Conservation (phyloP, 2,113 vertebrate species). For the Lasiurus cinereus region DNA sequence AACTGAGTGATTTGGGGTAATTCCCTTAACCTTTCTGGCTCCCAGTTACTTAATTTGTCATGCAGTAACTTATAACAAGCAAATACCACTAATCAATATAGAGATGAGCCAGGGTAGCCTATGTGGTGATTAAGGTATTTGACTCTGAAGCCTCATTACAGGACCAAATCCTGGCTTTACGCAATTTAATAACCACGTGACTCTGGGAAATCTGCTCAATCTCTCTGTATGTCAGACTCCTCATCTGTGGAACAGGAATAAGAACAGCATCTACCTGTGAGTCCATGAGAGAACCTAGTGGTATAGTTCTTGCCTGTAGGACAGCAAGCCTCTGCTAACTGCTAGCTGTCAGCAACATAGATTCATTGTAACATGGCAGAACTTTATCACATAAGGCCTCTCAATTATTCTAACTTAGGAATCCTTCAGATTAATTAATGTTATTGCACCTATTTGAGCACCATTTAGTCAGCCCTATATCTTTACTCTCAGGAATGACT, state of each 20-base stretch:
- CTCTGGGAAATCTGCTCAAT: not conserved
- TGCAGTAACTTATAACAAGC: not conserved
- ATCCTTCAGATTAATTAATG: not conserved
- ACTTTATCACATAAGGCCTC: not conserved
- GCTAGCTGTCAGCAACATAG: not conserved
- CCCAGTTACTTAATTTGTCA: not conserved
- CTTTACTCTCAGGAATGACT: not conserved
- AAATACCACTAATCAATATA: not conserved
- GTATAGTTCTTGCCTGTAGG: not conserved
- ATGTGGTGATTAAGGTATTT: not conserved
- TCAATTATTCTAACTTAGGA: not conserved
- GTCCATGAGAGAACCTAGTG: not conserved
- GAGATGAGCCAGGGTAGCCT: not conserved
- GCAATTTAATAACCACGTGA: not conserved
- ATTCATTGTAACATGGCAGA: not conserved
- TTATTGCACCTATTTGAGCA: not conserved
- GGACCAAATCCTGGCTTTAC: not conserved
- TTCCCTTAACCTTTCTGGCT: not conserved
- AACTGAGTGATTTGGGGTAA: not conserved
- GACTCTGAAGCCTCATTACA: not conserved
- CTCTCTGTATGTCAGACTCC: not conserved
- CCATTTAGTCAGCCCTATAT: not conserved
- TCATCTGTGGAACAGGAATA: constrained; percentile 17
- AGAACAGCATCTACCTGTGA: not conserved
- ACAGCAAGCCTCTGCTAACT: not conserved